These are phyloP conservation scores for Pachyuromys duprasi DNA, from an alignment of 2,797 vertebrate species.

Conservation along the genomic window DNA sequence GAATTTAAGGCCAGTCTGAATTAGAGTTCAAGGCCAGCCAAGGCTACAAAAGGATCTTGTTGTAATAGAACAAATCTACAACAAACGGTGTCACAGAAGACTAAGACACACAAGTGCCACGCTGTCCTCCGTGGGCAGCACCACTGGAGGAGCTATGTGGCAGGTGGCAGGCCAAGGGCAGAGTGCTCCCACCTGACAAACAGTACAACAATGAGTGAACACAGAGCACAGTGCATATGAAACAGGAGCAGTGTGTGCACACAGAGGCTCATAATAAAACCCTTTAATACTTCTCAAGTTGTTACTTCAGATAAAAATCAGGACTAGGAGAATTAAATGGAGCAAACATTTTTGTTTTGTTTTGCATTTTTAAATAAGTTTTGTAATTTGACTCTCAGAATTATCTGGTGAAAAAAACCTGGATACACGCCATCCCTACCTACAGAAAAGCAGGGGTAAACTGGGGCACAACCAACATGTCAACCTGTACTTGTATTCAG, in stretches of 20 bases:
- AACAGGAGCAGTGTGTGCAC: neutral
- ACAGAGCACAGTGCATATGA: neutral
- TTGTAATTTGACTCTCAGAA: conserved; percentile 26
- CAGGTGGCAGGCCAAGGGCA: neutral
- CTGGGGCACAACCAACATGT: neutral
- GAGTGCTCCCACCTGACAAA: too few species aligned
- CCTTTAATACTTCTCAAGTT: neutral
- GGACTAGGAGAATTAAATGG: neutral
- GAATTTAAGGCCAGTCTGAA: neutral
- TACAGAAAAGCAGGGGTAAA: neutral
- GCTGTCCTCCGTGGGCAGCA: neutral
- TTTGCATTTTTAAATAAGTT: neutral
- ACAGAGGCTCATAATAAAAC: neutral
- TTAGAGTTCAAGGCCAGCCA: neutral
- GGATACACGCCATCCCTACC: neutral
- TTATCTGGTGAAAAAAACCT: neutral
- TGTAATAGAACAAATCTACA: neutral
- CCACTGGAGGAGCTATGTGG: neutral
- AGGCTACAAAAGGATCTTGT: neutral
- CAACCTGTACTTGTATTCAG: neutral
- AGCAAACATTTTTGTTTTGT: neutral
- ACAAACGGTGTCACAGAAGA: neutral
- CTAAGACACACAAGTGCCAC: neutral
- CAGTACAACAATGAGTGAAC: neutral
- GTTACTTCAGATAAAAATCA: conserved; percentile 44